A percentile compares a stretch with the other conserved stretches of the same genome.
Evolutionary conservation across 2,888 invertebrate species (phyloP).

Genomic region (Lasioglossum morio): DNA sequence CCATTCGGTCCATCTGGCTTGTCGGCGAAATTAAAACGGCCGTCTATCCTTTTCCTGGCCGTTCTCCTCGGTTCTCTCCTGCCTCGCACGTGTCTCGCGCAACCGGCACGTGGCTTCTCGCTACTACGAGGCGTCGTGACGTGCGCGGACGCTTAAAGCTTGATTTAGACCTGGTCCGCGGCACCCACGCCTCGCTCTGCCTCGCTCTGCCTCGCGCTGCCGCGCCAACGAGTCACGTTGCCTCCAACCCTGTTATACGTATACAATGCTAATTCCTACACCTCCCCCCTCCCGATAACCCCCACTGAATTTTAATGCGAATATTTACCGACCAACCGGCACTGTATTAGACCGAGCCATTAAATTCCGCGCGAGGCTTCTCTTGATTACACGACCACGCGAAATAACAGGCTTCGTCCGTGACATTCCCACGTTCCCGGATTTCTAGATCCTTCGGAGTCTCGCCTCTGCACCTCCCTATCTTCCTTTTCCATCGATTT

Average conservation of each 20-base stretch:
- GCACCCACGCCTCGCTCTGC: background rate
- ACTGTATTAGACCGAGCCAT: constrained; percentile 27
- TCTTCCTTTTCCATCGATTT: background rate
- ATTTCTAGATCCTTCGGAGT: background rate
- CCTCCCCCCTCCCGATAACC: constrained; percentile 30
- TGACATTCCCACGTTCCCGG: background rate
- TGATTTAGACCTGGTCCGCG: constrained; percentile 33
- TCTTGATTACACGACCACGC: constrained; percentile 2
- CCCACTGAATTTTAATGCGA: constrained; percentile 54
- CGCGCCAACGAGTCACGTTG: constrained; percentile 41
- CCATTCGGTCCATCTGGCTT: constrained; percentile 58
- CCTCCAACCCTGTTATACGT: constrained; percentile 29
- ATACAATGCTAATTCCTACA: constrained; percentile 36
- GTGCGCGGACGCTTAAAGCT: constrained; percentile 50
- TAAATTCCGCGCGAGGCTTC: constrained; percentile 19
- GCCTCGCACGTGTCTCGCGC: background rate
- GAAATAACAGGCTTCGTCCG: constrained; percentile 13
- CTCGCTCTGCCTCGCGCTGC: background rate
- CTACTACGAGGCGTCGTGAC: constrained; percentile 31
- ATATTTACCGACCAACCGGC: constrained; percentile 36
- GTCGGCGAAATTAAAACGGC: constrained; percentile 56
- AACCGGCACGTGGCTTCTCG: constrained; percentile 21
- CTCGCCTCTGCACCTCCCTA: background rate
- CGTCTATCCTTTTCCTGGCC: no score
- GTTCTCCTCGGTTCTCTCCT: background rate